Evolutionary conservation across 1,140 invertebrate genomes (phyloP).

Genomic region (Vollenhovia emeryi): DNA sequence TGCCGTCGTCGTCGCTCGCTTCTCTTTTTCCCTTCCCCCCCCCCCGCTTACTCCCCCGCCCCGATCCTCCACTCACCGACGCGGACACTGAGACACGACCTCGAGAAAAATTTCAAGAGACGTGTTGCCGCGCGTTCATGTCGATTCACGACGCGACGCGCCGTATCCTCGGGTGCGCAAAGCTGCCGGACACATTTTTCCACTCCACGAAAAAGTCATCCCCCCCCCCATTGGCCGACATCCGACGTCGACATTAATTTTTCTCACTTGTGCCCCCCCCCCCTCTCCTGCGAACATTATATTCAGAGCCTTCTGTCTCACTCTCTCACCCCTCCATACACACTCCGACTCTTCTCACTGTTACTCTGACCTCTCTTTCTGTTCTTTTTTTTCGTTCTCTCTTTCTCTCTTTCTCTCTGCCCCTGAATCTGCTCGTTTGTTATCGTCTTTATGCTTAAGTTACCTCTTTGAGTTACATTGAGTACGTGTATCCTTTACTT

Average conservation of each 20-base stretch:
- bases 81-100: constrained; percentile 16
- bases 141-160: constrained; percentile 26
- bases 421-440: constrained; percentile 48
- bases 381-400: constrained; percentile 21
- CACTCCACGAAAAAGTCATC: constrained; percentile 37
- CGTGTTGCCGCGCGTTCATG: constrained; percentile 21
- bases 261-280: background rate
- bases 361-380: background rate
- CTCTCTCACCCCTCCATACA: constrained; percentile 16
- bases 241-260: constrained; percentile 31
- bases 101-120: constrained; percentile 28
- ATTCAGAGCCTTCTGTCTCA: background rate
- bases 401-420: background rate
- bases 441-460: constrained; percentile 57
- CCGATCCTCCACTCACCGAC: constrained; percentile 29
- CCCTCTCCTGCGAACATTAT: background rate
- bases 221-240: constrained; percentile 30
- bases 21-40: background rate
- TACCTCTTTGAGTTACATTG: constrained; percentile 47
- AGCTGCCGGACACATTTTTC: constrained; percentile 49
- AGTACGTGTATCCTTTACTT: constrained; percentile 54
- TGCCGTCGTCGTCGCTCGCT: background rate
- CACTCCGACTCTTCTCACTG: constrained; percentile 7
- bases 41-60: background rate
- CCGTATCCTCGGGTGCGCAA: constrained; percentile 11